phyloP scores from a whole-genome alignment of 1,140 invertebrate genomes.

The Metaphire vulgaris region DNA sequence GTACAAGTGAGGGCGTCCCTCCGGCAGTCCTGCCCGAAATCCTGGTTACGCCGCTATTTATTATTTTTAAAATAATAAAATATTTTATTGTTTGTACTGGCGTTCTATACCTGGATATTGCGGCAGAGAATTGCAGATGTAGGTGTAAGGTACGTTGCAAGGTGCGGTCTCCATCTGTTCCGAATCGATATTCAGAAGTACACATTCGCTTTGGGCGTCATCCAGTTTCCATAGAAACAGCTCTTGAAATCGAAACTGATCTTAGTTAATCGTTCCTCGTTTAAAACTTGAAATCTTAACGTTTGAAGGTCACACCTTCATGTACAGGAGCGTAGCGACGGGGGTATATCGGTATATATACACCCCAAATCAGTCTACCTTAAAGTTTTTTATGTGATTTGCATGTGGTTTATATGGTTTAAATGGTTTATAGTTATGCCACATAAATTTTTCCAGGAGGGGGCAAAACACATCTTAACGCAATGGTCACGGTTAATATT shows the following conservation, averaged over 20 bases:
- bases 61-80: too few species aligned
- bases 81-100: too few species aligned
- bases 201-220: background rate
- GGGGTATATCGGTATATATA: background rate
- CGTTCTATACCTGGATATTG: too few species aligned
- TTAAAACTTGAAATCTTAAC: too few species aligned
- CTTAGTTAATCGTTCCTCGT: background rate
- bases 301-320: too few species aligned
- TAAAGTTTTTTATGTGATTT: background rate
- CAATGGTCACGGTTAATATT: too few species aligned
- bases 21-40: too few species aligned
- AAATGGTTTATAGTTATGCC: background rate
- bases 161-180: background rate
- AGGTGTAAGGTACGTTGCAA: background rate
- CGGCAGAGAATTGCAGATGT: background rate
- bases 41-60: too few species aligned
- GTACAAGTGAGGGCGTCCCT: too few species aligned
- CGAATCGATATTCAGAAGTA: background rate
- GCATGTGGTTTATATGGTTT: background rate
- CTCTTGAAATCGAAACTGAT: background rate
- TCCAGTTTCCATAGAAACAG: background rate
- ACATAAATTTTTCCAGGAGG: too few species aligned
- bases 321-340: background rate
- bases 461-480: too few species aligned
- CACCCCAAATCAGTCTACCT: background rate